A percentile compares a stretch with the other conserved stretches of the same genome.
Conservation (phyloP, 1,140 invertebrate genomes). For the Drosophila subpulchrella region DNA sequence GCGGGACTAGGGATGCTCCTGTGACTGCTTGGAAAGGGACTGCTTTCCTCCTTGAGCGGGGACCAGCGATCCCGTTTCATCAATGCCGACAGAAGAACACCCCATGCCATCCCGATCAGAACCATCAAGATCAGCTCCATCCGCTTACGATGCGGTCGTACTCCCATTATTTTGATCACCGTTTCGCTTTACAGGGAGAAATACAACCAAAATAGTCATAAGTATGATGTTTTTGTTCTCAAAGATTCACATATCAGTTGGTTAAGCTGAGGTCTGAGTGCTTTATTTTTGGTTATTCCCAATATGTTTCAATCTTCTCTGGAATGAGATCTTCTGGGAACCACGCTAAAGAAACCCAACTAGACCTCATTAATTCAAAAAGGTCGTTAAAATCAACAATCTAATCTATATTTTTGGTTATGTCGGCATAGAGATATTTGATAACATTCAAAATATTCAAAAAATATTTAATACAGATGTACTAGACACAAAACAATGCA, state of each 20-base stretch:
- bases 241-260: not conserved
- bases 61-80: slow-evolving; percentile 19
- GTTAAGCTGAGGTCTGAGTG: not conserved
- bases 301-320: no score
- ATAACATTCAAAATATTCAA: no score
- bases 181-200: not conserved
- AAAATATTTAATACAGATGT: no score
- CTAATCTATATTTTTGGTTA: no score
- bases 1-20: not conserved
- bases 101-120: slow-evolving; percentile 51
- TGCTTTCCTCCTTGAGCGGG: not conserved
- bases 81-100: slow-evolving; percentile 41
- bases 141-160: slow-evolving; percentile 32
- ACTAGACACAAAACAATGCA: no score
- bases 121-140: slow-evolving; percentile 52
- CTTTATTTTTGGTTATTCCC: no score
- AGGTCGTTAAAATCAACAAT: no score
- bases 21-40: not conserved
- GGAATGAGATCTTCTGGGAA: no score
- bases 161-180: slow-evolving; percentile 21
- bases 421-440: no score
- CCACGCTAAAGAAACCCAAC: no score
- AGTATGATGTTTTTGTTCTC: not conserved
- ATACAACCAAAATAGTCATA: not conserved
- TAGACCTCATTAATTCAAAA: no score